A percentile compares a stretch with the other conserved stretches of the same genome.
These are phyloP conservation scores for Pheosia tremula DNA, from an alignment of 2,888 invertebrate genomes.

Conservation along the genomic window DNA sequence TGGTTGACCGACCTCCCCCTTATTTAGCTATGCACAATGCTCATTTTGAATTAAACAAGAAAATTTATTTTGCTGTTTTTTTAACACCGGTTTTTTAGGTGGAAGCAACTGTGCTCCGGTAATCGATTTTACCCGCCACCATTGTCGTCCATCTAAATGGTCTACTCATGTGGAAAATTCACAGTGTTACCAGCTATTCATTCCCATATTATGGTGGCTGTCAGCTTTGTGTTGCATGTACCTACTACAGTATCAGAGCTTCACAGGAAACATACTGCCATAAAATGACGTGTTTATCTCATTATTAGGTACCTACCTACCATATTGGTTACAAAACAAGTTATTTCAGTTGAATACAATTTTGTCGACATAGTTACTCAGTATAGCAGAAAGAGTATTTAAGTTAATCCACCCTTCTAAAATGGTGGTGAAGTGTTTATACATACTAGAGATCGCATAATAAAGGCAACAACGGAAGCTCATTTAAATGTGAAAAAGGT, in stretches of 20 bases:
- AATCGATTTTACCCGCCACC: constrained; percentile 50
- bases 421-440: not conserved
- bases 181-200: constrained; percentile 30
- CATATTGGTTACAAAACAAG: no score
- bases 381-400: no score
- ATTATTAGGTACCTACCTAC: not conserved
- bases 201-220: constrained; percentile 16
- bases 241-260: not conserved
- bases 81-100: constrained; percentile 12
- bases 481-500: constrained; percentile 19
- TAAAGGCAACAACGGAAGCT: constrained; percentile 10
- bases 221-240: constrained; percentile 5
- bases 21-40: not conserved
- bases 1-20: no score
- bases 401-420: no score
- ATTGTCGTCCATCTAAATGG: constrained; percentile 42
- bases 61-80: not conserved
- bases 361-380: no score
- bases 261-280: not conserved
- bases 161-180: constrained; percentile 48
- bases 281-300: not conserved
- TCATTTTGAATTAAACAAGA: not conserved
- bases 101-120: constrained; percentile 29
- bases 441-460: constrained; percentile 1
- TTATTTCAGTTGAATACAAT: no score